phyloP scores from a whole-genome alignment of 2,888 invertebrate genomes.

The Euclidia mi region DNA sequence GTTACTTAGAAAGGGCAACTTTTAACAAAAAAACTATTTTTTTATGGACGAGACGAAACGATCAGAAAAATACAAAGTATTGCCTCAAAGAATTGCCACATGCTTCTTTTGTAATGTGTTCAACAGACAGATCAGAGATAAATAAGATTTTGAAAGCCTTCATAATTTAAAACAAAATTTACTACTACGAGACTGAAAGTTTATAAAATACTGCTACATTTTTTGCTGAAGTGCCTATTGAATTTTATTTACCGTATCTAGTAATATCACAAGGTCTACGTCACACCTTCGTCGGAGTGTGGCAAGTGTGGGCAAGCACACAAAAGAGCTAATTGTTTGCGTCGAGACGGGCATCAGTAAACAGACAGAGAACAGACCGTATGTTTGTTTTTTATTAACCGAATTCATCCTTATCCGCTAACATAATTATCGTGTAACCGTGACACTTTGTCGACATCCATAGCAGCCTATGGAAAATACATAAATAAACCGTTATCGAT shows the following conservation, averaged over 20 bases:
- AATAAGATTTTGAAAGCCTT: no score
- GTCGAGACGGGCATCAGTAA: constrained; percentile 70
- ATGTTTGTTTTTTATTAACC: constrained; percentile 72
- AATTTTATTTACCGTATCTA: constrained; percentile 36
- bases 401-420: constrained; percentile 54
- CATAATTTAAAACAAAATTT: no score
- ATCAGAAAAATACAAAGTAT: no score
- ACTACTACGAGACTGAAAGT: no score
- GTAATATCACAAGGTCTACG: constrained; percentile 31
- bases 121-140: no score
- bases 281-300: constrained; percentile 64
- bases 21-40: no score
- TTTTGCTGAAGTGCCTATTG: no score
- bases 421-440: constrained; percentile 39
- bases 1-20: no score
- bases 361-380: constrained; percentile 64
- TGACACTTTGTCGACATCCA: constrained; percentile 34
- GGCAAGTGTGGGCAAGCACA: constrained; percentile 73
- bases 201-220: no score
- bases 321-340: constrained; percentile 81
- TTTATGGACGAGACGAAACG: no score
- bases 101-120: no score
- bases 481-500: constrained; percentile 20
- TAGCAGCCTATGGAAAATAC: constrained; percentile 16
- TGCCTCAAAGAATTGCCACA: no score